Evolutionary conservation across 2,113 vertebrate species (phyloP).

Genomic region (Macrotis lagotis): DNA sequence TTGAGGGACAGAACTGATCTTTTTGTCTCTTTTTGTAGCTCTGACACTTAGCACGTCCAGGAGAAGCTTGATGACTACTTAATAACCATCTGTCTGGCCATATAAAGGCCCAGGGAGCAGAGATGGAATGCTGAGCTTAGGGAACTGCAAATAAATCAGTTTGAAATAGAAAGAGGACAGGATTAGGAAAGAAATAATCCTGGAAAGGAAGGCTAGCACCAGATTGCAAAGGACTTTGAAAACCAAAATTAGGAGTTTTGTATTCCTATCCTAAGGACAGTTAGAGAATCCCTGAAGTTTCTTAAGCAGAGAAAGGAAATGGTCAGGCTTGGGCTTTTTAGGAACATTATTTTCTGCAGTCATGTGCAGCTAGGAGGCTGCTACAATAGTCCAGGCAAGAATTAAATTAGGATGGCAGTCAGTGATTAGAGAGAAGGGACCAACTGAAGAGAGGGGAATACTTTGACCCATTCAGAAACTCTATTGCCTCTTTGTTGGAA

Average conservation of each 20-base stretch:
- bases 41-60: not conserved
- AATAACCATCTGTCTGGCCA: not conserved
- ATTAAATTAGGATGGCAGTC: not conserved
- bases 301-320: not conserved
- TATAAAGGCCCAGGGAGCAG: not conserved
- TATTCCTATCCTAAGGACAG: not conserved
- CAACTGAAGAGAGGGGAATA: not conserved
- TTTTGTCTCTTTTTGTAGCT: not conserved
- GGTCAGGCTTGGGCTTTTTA: not conserved
- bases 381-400: not conserved
- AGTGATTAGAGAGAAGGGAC: not conserved
- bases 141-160: not conserved
- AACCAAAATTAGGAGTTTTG: not conserved
- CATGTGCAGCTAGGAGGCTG: not conserved
- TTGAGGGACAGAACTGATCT: not conserved
- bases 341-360: not conserved
- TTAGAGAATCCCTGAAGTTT: not conserved
- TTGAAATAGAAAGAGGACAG: not conserved
- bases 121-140: not conserved
- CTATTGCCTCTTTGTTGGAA: not conserved
- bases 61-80: not conserved
- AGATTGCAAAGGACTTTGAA: not conserved
- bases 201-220: not conserved
- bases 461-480: not conserved
- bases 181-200: not conserved